Base-by-base conservation (phyloP, 1,140 invertebrate genomes). In the Lepidurus arcticus region DNA sequence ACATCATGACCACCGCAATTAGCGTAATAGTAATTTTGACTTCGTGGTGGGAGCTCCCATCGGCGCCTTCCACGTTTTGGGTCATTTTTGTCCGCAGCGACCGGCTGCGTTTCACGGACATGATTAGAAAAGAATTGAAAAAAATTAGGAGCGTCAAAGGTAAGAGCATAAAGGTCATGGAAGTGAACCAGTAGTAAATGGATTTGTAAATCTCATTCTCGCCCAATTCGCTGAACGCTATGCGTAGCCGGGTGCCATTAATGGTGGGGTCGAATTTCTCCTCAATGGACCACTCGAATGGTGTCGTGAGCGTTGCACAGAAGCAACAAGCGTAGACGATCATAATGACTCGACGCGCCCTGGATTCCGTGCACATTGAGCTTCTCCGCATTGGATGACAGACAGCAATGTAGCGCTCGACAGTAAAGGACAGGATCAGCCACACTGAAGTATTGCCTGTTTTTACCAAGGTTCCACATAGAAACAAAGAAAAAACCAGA, bases 391-490 rank as follows among this genome's bases (percentile, higher is more conserved):
- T 90, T 26, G 92, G 92, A 85, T 92, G 89, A 80, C 91, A 90
- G 7, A 93, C 91, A 42, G 90, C 91, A 76, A 93, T 90, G 86
- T 92, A 93, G 73, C 92, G 85, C 84, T 93, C 92, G 77, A 93
- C 87, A 4, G 92, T 93, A 83, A 93, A 93, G 43, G 90, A 90
- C 5, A 92, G 91, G 42, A 91, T 92, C 75, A 93, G 84, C 91
- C 92, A 93, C 45, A 92, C 90, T 26, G 90, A 92, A 44, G 90
- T 90, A 83, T 90, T 91, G 81, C 88, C 90, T 90, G 82, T 21
- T 65, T 65, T 65, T 16, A 47, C 10, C 45, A 16, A 47, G 16
- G 13, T 34, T 4, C 34, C 34, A 34, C 34, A 34, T 34, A 34
- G 34, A 34, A 34, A 34, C 34, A 34, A 34, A 34, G 34, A 34